A percentile compares a stretch with the other conserved stretches of the same genome.
These are phyloP conservation scores for Acrocephalus kingi DNA, from an alignment of 2,113 vertebrate genomes.

Conservation along the genomic window DNA sequence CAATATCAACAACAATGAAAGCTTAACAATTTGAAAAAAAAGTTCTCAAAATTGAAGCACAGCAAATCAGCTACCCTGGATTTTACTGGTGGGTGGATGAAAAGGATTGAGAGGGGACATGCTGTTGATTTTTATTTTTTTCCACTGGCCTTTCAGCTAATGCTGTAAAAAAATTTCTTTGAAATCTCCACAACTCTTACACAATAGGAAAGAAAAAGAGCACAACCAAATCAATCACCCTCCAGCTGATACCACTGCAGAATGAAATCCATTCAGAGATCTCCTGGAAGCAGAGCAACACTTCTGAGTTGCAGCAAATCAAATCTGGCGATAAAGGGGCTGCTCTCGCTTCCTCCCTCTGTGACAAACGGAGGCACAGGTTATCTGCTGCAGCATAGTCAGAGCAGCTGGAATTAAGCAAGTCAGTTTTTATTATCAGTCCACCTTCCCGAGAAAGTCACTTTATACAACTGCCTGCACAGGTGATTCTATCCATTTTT, in stretches of 20 bases:
- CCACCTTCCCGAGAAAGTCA: background rate
- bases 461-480: background rate
- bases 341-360: background rate
- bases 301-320: background rate
- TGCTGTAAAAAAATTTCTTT: background rate
- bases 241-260: background rate
- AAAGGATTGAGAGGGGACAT: background rate
- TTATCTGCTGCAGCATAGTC: background rate
- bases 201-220: background rate
- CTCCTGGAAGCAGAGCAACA: background rate
- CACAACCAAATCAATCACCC: background rate
- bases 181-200: background rate
- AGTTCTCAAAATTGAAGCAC: background rate
- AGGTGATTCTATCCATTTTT: background rate
- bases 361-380: background rate
- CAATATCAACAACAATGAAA: background rate
- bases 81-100: background rate
- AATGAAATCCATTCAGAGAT: constrained; percentile 20
- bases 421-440: constrained; percentile 14
- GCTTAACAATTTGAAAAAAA: background rate
- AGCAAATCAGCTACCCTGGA: background rate
- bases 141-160: background rate
- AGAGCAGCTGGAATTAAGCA: background rate
- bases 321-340: background rate
- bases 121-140: background rate